Evolutionary conservation across 1,140 invertebrate genomes (phyloP).

Genomic region (Rhynchophorus ferrugineus): DNA sequence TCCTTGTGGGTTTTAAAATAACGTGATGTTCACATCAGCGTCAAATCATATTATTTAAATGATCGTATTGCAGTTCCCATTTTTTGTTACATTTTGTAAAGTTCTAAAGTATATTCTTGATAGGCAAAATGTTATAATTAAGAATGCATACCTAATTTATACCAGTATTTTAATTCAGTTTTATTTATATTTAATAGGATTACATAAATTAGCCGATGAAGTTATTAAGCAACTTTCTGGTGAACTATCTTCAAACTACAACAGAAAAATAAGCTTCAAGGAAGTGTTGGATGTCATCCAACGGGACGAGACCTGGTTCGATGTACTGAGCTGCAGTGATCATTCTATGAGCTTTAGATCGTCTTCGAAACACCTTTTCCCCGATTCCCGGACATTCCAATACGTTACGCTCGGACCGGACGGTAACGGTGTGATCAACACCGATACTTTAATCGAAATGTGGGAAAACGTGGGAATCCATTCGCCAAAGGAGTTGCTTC

Average conservation of each 20-base stretch:
- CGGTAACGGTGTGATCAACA: constrained; percentile 36
- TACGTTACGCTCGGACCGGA: constrained; percentile 37
- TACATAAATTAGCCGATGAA: constrained; percentile 51
- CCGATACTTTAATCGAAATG: constrained; percentile 55
- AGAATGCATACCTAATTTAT: background rate
- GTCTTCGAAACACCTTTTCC: constrained; percentile 31
- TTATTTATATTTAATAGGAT: constrained; percentile 37
- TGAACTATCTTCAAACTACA: constrained; percentile 54
- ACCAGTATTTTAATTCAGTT: background rate
- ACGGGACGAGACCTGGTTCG: constrained; percentile 42
- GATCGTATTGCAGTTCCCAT: too few species aligned
- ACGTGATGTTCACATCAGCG: too few species aligned
- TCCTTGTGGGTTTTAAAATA: too few species aligned
- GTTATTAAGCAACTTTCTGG: constrained; percentile 60
- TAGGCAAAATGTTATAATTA: background rate
- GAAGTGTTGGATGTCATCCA: constrained; percentile 59
- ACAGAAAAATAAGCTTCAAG: constrained; percentile 59
- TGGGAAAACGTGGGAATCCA: constrained; percentile 65
- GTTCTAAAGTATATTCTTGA: background rate
- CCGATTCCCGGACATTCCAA: constrained; percentile 34
- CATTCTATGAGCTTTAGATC: constrained; percentile 6
- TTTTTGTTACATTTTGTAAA: too few species aligned
- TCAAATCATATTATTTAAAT: too few species aligned
- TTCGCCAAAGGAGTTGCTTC: constrained; percentile 53
- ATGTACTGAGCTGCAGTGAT: constrained; percentile 34